Base-by-base conservation (phyloP, 2,888 invertebrate species). In the Oligia strigilis region DNA sequence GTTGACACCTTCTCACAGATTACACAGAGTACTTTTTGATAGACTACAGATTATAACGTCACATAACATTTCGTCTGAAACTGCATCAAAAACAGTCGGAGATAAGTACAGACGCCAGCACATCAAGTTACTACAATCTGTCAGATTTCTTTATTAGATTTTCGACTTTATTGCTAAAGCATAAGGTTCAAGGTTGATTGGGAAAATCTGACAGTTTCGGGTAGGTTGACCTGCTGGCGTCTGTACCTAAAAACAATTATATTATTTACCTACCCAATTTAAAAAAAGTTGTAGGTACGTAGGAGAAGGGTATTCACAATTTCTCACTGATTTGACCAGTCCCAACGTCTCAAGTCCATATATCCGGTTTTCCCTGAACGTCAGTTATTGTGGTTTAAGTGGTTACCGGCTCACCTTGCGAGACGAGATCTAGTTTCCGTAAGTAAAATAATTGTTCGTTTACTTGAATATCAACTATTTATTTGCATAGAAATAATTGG, bases 341-440 rank as follows among this genome's bases (percentile, higher is more conserved):
- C 14, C 58, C n/a, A 67, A 77, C 19, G 67, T 86, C 46, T 69
- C 13, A 84, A 83, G 75, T 76, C 52, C 77, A 76, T 60, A n/a
- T 60, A 36, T 71, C 49, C 17, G 71, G 75, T 71, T 80, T 76
- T 76, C 62, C 84, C 84, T 46, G 29, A n/a, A 49, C 19, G 76
- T 40, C 17, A 19, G 9, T 49, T 5, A 36, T n/a, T 60, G 55
- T 65, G 46, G 52, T 58, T n/a, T 19, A 72, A 69, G 66, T 72
- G 52, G 65, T 46, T 29, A 66, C 77, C 36, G 58, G 49, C 43
- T 78, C 55, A 78, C 86, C 83, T 86, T 83, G 83, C 23, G 43
- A 14, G 64, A 36, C 81, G 13, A 77, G 78, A 58, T 55, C 73
- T 40, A 43, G 55, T 81, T 85, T 82, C 72, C 64, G 72, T 58